Base-by-base conservation (phyloP, 2,888 invertebrate species). In the Archaeoteleia sp. region DNA sequence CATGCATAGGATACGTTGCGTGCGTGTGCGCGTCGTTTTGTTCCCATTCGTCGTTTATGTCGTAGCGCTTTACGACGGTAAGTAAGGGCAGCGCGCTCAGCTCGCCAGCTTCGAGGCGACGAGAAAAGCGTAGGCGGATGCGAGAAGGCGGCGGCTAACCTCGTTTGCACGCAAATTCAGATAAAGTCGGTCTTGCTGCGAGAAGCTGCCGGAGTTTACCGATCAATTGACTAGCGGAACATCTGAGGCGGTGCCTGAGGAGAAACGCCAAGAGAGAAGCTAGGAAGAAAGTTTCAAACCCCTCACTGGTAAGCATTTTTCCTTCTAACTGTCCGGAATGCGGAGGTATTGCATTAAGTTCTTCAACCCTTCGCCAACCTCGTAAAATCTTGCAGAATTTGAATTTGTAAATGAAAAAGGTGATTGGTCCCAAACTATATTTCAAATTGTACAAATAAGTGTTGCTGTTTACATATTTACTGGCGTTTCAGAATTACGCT, bases 141-240 rank as follows among this genome's bases (percentile, higher is more conserved):
- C n/a, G n/a, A n/a, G n/a, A n/a, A n/a, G n/a, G n/a, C n/a, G n/a
- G 40, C 49, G 55, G 60, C 68, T 74, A 78, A 76, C 71, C 74
- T 75, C 74, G 72, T 77, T 76, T 76, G 58, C 71, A 75, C 72
- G 74, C 61, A 76, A 76, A 74, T 78, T 74, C 72, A 75, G 65
- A 71, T 67, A 62, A 73, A 74, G 54, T 70, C 62, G 63, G 29
- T 55, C 43, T 34, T 29, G 9, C 8, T 29, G 39, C 15, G 42
- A 51, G 43, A 60, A 61, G 66, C 61, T 69, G 61, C 30, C 40
- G 32, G 40, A 45, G 67, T 69, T 46, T 39, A 37, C 58, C 55
- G 67, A 72, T 69, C 73, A 58, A 72, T 72, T 62, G 70, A 68
- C 51, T 54, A 48, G 25, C 43, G 25, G 45, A 30, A 35, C 25